A percentile compares a stretch with the other conserved stretches of the same genome.
These are phyloP conservation scores for Trissonchulus latispiculum DNA, from an alignment of 2,888 invertebrate species.

Conservation along the genomic window DNA sequence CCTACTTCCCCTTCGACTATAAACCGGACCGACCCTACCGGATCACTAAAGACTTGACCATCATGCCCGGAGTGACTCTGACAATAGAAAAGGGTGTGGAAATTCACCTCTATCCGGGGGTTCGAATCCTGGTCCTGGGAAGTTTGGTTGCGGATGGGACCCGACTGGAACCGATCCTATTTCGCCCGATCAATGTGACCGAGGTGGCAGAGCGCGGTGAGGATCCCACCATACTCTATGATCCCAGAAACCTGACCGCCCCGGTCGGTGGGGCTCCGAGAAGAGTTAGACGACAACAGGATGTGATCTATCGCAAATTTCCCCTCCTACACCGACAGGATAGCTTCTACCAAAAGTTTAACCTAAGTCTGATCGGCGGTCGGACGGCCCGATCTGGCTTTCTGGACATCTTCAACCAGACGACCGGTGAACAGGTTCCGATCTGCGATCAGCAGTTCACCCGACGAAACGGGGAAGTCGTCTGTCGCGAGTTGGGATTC, in stretches of 20 bases:
- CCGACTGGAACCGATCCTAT: conserved; percentile 53
- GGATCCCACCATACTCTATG: neutral
- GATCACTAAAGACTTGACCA: conserved; percentile 77
- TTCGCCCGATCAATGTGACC: conserved; percentile 42
- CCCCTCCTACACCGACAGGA: conserved; percentile 38
- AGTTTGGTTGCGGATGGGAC: conserved; percentile 70
- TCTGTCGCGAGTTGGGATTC: conserved; percentile 81
- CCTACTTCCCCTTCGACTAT: conserved; percentile 33
- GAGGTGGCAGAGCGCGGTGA: conserved; percentile 26
- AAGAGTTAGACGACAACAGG: conserved; percentile 21
- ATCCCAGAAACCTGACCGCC: neutral
- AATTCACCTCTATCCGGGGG: conserved; percentile 85
- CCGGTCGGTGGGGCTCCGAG: neutral
- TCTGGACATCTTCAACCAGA: conserved; percentile 83
- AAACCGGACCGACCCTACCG: conserved; percentile 57
- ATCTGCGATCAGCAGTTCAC: conserved; percentile 91
- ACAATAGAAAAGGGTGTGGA: conserved; percentile 76
- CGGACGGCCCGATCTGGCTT: conserved; percentile 62
- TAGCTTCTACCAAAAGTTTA: conserved; percentile 38
- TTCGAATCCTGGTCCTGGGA: conserved; percentile 88
- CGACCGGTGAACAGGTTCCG: conserved; percentile 90
- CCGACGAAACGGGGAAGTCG: conserved; percentile 89
- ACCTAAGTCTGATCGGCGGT: conserved; percentile 31
- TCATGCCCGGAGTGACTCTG: conserved; percentile 84
- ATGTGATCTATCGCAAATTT: conserved; percentile 36